Evolutionary conservation across 2,113 vertebrate species (phyloP).

Genomic region (Promerops cafer): DNA sequence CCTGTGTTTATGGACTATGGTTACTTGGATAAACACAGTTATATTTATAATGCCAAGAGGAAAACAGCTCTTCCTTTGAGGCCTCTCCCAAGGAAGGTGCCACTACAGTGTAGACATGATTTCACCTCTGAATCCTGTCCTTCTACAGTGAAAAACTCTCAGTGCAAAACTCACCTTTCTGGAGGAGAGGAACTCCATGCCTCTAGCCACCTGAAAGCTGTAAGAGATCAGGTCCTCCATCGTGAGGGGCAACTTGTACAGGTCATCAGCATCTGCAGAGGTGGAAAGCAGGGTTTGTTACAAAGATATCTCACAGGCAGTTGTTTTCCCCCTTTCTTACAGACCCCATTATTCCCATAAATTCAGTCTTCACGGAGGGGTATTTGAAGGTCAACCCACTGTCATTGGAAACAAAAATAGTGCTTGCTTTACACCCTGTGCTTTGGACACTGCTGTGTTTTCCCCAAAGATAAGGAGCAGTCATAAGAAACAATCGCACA

Average conservation of each 20-base stretch:
- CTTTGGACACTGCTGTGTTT: conserved; percentile 37
- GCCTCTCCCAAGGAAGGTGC: conserved; percentile 31
- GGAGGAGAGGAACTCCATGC: conserved; percentile 95
- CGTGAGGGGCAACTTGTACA: conserved; percentile 76
- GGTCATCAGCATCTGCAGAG: conserved; percentile 59
- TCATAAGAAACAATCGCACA: conserved; percentile 51
- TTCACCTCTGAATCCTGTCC: conserved; percentile 2
- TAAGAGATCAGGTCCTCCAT: conserved; percentile 93
- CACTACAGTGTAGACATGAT: neutral
- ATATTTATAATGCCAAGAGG: conserved; percentile 38
- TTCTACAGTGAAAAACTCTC: neutral
- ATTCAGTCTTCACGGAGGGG: conserved; percentile 11
- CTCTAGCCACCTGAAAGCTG: conserved; percentile 93
- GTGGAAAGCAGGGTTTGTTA: neutral
- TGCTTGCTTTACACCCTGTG: neutral
- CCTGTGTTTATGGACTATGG: conserved; percentile 43
- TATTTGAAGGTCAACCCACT: conserved; percentile 45
- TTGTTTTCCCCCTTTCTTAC: neutral
- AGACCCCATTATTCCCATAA: neutral
- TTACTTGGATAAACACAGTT: conserved; percentile 39
- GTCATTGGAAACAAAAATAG: conserved; percentile 35
- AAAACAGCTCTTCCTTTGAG: conserved; percentile 35
- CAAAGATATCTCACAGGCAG: neutral
- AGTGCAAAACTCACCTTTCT: conserved; percentile 79
- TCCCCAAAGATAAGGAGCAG: conserved; percentile 56